Evolutionary conservation across 1,140 invertebrate genomes (phyloP).

Genomic region (Drosophila lacertosa): DNA sequence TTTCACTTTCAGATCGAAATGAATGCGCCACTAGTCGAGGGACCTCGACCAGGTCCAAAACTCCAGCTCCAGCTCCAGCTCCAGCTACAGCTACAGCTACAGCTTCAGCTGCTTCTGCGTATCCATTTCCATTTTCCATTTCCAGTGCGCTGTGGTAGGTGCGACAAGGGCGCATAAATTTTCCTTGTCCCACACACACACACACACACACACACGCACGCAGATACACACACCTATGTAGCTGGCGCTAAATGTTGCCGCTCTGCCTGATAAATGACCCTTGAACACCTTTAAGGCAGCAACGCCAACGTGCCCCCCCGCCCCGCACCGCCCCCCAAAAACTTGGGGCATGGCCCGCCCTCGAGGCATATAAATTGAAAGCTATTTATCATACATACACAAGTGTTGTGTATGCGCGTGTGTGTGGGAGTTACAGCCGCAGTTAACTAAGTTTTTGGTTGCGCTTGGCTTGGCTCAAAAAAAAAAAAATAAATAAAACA

Average conservation of each 20-base stretch:
- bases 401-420: slow-evolving; percentile 31
- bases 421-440: slow-evolving; percentile 30
- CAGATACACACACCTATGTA: slow-evolving; percentile 37
- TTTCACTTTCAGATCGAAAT: slow-evolving; percentile 81
- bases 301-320: too few relatives aligned
- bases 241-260: slow-evolving; percentile 74
- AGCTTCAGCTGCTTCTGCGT: slow-evolving; percentile 24
- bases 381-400: slow-evolving; percentile 79
- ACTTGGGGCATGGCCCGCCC: slow-evolving; percentile 61
- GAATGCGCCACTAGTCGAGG: slow-evolving; percentile 66
- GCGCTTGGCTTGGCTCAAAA: slow-evolving; percentile 59
- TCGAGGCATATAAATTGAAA: slow-evolving; percentile 80
- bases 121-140: too few relatives aligned
- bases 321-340: slow-evolving; percentile 8
- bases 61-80: slow-evolving; percentile 1
- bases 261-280: slow-evolving; percentile 81
- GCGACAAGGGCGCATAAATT: slow-evolving; percentile 48
- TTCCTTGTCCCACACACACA: slow-evolving; percentile 47
- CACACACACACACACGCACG: slow-evolving; percentile 17
- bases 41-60: slow-evolving; percentile 9
- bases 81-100: slow-evolving; percentile 1
- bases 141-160: slow-evolving; percentile 43
- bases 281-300: slow-evolving; percentile 78
- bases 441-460: slow-evolving; percentile 79
- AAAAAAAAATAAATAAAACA: slow-evolving; percentile 17